These are phyloP conservation scores for Tipula unca DNA, from an alignment of 2,888 invertebrate species.

Conservation along the genomic window DNA sequence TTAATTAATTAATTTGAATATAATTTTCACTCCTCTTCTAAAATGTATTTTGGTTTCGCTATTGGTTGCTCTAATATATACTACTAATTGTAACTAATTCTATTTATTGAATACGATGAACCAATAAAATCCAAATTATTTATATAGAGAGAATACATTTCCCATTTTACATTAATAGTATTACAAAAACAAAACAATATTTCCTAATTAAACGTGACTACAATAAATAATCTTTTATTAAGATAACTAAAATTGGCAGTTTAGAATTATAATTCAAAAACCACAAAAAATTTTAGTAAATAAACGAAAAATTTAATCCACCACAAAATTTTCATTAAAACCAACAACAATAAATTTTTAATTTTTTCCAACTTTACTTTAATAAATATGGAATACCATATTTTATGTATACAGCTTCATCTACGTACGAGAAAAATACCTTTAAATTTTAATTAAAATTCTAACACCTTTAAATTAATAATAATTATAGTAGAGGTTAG, in stretches of 20 bases:
- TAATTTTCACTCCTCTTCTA: too few species aligned
- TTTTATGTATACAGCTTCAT: not conserved
- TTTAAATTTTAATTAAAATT: not conserved
- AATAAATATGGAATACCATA: not conserved
- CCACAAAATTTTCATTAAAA: not conserved
- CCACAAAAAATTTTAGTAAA: not conserved
- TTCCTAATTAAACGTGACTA: not conserved
- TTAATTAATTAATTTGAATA: too few species aligned
- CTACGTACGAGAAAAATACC: not conserved
- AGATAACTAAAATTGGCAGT: not conserved
- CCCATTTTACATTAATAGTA: not conserved
- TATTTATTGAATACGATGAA: too few species aligned
- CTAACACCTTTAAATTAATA: constrained; percentile 14
- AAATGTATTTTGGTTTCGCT: too few species aligned
- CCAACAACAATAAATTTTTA: not conserved
- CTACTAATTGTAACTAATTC: too few species aligned
- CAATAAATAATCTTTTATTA: not conserved
- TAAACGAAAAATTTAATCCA: not conserved
- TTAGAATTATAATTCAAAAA: not conserved
- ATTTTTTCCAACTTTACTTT: not conserved
- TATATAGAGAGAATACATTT: not conserved
- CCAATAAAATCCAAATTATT: not conserved
- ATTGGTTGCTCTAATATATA: too few species aligned
- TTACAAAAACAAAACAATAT: not conserved
- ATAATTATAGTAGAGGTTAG: not conserved